These are phyloP conservation scores for Bilobella aurantiaca DNA, from an alignment of 1,140 invertebrate genomes.

Conservation along the genomic window DNA sequence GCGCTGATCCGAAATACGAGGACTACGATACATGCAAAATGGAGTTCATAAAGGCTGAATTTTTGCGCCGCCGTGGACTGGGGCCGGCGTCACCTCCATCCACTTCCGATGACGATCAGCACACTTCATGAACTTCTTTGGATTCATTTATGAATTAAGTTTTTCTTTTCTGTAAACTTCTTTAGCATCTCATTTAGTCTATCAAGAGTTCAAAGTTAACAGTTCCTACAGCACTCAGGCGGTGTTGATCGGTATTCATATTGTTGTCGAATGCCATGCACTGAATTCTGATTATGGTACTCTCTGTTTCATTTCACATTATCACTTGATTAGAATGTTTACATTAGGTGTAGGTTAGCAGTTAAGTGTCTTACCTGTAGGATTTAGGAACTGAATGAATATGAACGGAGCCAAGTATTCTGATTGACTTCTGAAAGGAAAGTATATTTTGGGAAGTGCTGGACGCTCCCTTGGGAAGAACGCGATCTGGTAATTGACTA, in stretches of 20 bases:
- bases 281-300: conserved; percentile 86
- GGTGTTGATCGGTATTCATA: conserved; percentile 42
- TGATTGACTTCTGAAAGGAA: conserved; percentile 57
- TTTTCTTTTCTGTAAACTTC: background rate
- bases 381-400: conserved; percentile 40
- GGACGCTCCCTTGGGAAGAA: conserved; percentile 44
- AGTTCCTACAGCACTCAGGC: background rate
- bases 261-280: conserved; percentile 92
- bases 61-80: no score
- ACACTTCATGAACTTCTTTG: no score
- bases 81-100: no score
- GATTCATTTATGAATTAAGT: background rate
- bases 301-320: conserved; percentile 46
- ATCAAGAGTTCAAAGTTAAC: background rate
- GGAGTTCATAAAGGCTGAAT: no score
- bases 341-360: background rate
- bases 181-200: background rate
- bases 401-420: conserved; percentile 40
- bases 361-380: conserved; percentile 8
- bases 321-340: background rate
- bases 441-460: conserved; percentile 67
- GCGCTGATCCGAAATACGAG: no score
- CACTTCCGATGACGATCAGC: no score
- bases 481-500: no score
- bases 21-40: no score